Conservation (phyloP, 2,888 invertebrate genomes). For the Orthonevra nobilis region DNA sequence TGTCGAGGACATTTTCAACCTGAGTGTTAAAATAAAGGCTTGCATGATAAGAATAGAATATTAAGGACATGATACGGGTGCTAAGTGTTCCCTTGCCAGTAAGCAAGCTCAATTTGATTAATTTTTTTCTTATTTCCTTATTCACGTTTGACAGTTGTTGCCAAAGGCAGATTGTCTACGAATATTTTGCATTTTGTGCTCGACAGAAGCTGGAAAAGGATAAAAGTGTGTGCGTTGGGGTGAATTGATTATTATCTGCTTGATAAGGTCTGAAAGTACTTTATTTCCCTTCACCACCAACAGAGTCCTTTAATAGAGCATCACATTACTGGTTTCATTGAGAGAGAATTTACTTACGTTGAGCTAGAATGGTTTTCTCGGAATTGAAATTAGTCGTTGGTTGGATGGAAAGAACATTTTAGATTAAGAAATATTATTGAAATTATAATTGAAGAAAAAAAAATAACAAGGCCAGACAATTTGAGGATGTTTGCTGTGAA, state of each 20-base stretch:
- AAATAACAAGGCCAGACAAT: too few species aligned
- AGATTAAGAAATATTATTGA: too few species aligned
- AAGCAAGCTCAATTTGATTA: slow-evolving; percentile 4
- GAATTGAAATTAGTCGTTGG: too few species aligned
- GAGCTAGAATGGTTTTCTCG: too few species aligned
- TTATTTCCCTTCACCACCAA: too few species aligned
- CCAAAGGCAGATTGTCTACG: slow-evolving; percentile 52
- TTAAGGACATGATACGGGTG: neutral
- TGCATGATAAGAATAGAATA: neutral
- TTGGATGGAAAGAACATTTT: too few species aligned
- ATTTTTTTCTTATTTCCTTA: slow-evolving; percentile 8
- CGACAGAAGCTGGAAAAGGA: slow-evolving; percentile 25
- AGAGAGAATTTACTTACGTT: too few species aligned
- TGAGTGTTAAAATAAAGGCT: slow-evolving; percentile 46
- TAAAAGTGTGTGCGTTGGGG: slow-evolving; percentile 4
- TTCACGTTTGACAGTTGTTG: slow-evolving; percentile 60
- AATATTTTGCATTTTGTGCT: slow-evolving; percentile 60
- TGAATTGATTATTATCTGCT: slow-evolving; percentile 53
- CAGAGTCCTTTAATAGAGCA: too few species aligned
- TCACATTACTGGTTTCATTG: too few species aligned
- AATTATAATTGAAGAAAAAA: too few species aligned
- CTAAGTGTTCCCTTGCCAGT: slow-evolving; percentile 7
- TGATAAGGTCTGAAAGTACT: slow-evolving; percentile 5
- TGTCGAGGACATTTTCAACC: slow-evolving; percentile 63
- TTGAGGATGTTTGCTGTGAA: too few species aligned